Conservation (phyloP, 2,888 invertebrate genomes). For the Drosophila picticornis region DNA sequence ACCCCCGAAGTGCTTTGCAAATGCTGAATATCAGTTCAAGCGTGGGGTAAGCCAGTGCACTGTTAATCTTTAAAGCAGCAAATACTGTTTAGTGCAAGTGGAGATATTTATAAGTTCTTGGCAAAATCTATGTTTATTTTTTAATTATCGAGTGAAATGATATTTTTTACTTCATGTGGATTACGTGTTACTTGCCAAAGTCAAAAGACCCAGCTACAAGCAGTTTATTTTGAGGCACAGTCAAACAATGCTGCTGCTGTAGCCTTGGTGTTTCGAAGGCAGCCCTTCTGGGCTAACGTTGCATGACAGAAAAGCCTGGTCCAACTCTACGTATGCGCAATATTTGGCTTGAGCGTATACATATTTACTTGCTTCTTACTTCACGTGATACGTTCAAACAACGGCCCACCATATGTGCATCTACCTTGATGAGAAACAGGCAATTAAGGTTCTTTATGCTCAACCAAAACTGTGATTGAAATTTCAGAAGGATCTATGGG, state of each 20-base stretch:
- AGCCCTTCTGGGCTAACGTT: constrained; percentile 12
- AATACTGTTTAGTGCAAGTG: background rate
- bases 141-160: background rate
- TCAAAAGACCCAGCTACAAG: constrained; percentile 14
- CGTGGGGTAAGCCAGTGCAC: constrained; percentile 2
- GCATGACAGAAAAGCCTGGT: constrained; percentile 43
- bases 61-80: background rate
- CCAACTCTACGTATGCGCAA: constrained; percentile 56
- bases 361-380: constrained; percentile 52
- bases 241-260: constrained; percentile 10
- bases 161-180: background rate
- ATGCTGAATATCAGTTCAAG: constrained; percentile 24
- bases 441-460: background rate
- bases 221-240: constrained; percentile 8
- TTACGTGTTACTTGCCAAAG: constrained; percentile 1
- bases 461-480: background rate
- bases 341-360: constrained; percentile 50
- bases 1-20: constrained; percentile 32
- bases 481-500: background rate
- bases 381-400: constrained; percentile 26
- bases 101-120: background rate
- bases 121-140: background rate
- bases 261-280: constrained; percentile 39
- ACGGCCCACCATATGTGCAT: background rate
- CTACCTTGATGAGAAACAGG: background rate